Evolutionary conservation across 2,888 invertebrate genomes (phyloP).

Genomic region (Leptopterna dolabrata): DNA sequence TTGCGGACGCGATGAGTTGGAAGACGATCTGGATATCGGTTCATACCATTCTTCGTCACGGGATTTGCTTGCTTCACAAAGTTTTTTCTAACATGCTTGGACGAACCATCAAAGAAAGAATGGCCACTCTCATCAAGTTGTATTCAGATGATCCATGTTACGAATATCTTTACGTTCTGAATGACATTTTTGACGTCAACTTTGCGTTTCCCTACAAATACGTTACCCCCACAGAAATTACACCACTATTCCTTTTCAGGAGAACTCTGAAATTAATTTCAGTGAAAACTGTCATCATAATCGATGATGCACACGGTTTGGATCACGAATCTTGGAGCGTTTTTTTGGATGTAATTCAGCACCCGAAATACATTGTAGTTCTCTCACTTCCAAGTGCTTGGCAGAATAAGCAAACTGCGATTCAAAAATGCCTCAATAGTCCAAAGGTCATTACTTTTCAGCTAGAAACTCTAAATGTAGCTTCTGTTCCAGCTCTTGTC

Average conservation of each 20-base stretch:
- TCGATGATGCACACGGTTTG: constrained; percentile 58
- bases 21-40: constrained; percentile 51
- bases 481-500: constrained; percentile 70
- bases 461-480: constrained; percentile 67
- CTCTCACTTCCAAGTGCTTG: constrained; percentile 53
- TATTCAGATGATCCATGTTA: constrained; percentile 36
- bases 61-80: constrained; percentile 55
- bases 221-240: constrained; percentile 42
- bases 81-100: constrained; percentile 55
- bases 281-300: constrained; percentile 54
- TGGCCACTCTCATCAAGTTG: constrained; percentile 47
- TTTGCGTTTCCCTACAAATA: constrained; percentile 52
- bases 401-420: constrained; percentile 47
- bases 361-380: constrained; percentile 51
- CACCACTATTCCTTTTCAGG: constrained; percentile 44
- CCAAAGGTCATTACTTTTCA: constrained; percentile 59
- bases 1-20: constrained; percentile 49
- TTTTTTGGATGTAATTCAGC: constrained; percentile 46
- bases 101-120: constrained; percentile 54
- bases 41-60: constrained; percentile 37
- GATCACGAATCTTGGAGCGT: constrained; percentile 56
- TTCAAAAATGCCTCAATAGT: constrained; percentile 39
- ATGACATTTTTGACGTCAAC: constrained; percentile 56
- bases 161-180: constrained; percentile 55
- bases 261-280: constrained; percentile 44